Conservation (phyloP, 2,888 invertebrate species). For the Phytoseiulus persimilis region DNA sequence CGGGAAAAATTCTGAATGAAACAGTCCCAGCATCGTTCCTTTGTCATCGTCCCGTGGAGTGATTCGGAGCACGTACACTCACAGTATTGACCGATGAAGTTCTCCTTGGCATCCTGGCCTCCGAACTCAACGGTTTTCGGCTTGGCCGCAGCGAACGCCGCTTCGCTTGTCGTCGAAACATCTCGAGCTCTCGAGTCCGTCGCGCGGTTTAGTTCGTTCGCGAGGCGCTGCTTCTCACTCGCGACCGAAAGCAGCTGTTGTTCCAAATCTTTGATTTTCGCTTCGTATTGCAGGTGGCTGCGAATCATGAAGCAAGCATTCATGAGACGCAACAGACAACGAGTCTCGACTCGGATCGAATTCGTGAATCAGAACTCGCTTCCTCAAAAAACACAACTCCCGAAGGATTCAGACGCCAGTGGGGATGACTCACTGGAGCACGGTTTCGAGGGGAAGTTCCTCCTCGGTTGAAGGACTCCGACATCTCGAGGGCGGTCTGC, state of each 20-base stretch:
- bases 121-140: not conserved
- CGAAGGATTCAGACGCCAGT: no score
- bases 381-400: no score
- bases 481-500: not conserved
- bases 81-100: not conserved
- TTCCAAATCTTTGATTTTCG: slow-evolving; percentile 15
- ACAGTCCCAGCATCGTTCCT: not conserved
- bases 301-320: not conserved
- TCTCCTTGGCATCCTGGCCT: not conserved
- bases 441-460: not conserved
- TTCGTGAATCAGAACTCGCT: no score
- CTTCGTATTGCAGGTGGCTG: slow-evolving; percentile 28
- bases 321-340: no score
- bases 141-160: not conserved
- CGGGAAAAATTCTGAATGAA: no score
- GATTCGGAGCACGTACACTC: not conserved
- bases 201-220: slow-evolving; percentile 15
- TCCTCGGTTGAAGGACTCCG: not conserved
- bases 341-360: no score
- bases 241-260: not conserved
- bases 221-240: slow-evolving; percentile 30
- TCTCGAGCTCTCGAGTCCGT: not conserved
- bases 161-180: not conserved
- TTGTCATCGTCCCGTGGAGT: not conserved
- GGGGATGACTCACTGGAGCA: not conserved